phyloP scores from a whole-genome alignment of 2,797 vertebrate genomes.

The Setipinna tenuifilis region DNA sequence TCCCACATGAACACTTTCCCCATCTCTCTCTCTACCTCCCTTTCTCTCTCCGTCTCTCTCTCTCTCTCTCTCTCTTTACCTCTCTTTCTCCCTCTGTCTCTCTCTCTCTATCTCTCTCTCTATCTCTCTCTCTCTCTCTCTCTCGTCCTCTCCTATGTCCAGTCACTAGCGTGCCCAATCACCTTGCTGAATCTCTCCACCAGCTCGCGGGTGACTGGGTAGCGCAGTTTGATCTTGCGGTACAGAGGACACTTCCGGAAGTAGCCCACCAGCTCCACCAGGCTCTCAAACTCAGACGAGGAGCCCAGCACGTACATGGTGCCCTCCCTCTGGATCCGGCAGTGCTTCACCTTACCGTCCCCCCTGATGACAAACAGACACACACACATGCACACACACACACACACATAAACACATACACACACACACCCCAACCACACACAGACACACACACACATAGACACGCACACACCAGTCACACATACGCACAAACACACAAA shows the following conservation, averaged over 20 bases:
- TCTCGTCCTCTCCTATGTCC: background rate
- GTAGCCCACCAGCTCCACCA: conserved; percentile 93
- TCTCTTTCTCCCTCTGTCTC: background rate
- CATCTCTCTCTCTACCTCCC: no score
- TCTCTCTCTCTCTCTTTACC: background rate
- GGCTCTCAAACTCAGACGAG: conserved; percentile 91
- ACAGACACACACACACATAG: no score
- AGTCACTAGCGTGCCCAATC: conserved; percentile 51
- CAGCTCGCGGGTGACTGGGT: conserved; percentile 90
- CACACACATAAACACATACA: background rate
- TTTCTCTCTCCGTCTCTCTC: no score
- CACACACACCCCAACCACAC: no score
- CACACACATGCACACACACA: conserved; percentile 19
- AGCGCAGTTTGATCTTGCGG: conserved; percentile 93
- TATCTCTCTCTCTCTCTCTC: background rate
- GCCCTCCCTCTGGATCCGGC: conserved; percentile 89
- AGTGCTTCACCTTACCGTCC: conserved; percentile 94
- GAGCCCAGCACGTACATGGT: conserved; percentile 87
- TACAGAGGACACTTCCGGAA: conserved; percentile 90
- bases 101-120: background rate
- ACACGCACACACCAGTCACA: background rate
- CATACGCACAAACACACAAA: background rate
- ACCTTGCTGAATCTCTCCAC: conserved; percentile 86
- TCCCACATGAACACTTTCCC: no score
- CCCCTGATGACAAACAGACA: conserved; percentile 74